A percentile compares a stretch with the other conserved stretches of the same genome.
Evolutionary conservation across 2,888 invertebrate species (phyloP).

Genomic region (Apoderus coryli): DNA sequence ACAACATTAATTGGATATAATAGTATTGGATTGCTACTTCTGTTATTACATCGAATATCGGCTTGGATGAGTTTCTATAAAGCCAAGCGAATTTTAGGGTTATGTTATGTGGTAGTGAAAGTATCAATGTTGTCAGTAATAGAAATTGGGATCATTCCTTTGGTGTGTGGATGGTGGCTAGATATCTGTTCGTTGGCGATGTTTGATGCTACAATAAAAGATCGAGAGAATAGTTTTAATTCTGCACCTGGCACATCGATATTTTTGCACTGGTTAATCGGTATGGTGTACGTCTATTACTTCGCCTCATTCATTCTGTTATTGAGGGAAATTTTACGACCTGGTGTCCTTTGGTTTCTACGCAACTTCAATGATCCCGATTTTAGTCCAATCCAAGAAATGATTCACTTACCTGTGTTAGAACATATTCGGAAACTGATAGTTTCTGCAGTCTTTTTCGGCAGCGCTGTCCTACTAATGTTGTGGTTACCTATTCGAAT

Average conservation of each 20-base stretch:
- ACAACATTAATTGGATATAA: slow-evolving; percentile 91
- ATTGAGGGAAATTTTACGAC: slow-evolving; percentile 83
- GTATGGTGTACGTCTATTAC: slow-evolving; percentile 98
- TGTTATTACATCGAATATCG: slow-evolving; percentile 72
- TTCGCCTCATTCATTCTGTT: slow-evolving; percentile 93
- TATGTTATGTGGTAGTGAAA: slow-evolving; percentile 82
- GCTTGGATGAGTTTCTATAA: slow-evolving; percentile 65
- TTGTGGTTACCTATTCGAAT: slow-evolving; percentile 88
- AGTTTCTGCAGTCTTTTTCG: slow-evolving; percentile 90
- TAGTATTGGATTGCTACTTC: slow-evolving; percentile 68
- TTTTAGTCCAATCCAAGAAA: slow-evolving; percentile 97
- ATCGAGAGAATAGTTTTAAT: slow-evolving; percentile 75
- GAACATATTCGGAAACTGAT: slow-evolving; percentile 81
- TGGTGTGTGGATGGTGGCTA: slow-evolving; percentile 98
- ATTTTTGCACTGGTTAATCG: slow-evolving; percentile 97
- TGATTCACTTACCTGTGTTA: slow-evolving; percentile 93
- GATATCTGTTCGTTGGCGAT: slow-evolving; percentile 92
- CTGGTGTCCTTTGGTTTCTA: slow-evolving; percentile 96
- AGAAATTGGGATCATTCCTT: slow-evolving; percentile 92
- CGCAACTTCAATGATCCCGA: slow-evolving; percentile 97
- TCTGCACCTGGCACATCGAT: slow-evolving; percentile 92
- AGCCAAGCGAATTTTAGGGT: slow-evolving; percentile 73
- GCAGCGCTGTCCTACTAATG: slow-evolving; percentile 89
- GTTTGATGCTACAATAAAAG: slow-evolving; percentile 79
- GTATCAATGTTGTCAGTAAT: slow-evolving; percentile 91